Base-by-base conservation (phyloP, 2,888 invertebrate genomes). In the Spicauda simplicius region DNA sequence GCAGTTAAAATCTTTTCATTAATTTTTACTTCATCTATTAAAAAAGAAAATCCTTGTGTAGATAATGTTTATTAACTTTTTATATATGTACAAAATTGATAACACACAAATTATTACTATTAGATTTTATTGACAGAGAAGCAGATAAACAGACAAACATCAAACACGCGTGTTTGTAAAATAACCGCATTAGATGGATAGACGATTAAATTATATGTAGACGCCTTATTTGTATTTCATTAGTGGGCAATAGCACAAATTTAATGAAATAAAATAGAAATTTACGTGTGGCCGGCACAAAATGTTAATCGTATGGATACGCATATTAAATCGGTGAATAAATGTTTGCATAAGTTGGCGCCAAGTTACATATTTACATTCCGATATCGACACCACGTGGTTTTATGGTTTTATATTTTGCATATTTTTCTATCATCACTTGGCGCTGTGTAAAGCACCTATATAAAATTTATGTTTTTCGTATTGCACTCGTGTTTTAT, bases 311-410 rank as follows among this genome's bases (percentile, higher is more conserved):
- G 48, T 59, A 16, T 25, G 16, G 30, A 48, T 48, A 48, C 48
- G 48, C 60, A 60, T 52, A 33, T 54, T 62, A 37, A n/a, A 41
- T 20, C 54, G 12, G 16, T 45, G 45, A 41, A 56, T 41, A 41
- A 54, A 62, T 25, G 25, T 54, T 62, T 54, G 45, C 54, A 62
- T 62, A 62, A 62, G 54, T 41, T 54, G 62, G 62, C 62, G 62
- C 62, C 62, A 56, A 56, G 18, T 11, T 16, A 56, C 6, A 33
- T 37, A 56, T 18, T 37, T 18, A 33, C 56, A 56, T 56, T 18
- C 37, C 56, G 37, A 5, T 37, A 19, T 18, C 37, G 33, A 37
- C 56, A 54, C 54, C 53, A 62, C 54, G 54, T 62, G 54, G n/a
- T 62, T 62, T 62, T 62, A 62, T 54, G 12, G 41, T 62, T 41